Conservation (phyloP, 2,797 vertebrate species). For the Oreochromis mossambicus region DNA sequence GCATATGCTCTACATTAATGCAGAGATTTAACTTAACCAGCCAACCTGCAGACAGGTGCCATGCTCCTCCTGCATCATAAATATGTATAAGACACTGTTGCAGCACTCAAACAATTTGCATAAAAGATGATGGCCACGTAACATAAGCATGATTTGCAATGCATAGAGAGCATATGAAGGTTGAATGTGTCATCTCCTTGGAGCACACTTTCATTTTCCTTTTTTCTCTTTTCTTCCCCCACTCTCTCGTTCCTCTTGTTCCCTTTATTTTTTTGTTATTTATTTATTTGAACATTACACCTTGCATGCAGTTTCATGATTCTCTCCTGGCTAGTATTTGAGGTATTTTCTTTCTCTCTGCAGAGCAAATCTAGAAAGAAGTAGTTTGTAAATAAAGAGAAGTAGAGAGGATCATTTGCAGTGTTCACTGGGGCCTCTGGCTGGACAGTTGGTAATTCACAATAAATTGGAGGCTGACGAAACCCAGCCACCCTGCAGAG, state of each 20-base stretch:
- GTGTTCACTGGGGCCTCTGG: slow-evolving; percentile 23
- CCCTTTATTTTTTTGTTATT: neutral
- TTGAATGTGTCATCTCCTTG: slow-evolving; percentile 21
- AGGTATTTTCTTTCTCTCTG: neutral
- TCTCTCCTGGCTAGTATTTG: neutral
- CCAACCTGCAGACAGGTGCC: slow-evolving; percentile 57
- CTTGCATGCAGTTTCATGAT: neutral
- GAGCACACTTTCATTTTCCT: neutral
- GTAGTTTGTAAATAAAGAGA: slow-evolving; percentile 50
- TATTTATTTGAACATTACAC: neutral
- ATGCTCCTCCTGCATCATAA: slow-evolving; percentile 47
- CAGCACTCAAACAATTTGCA: slow-evolving; percentile 65
- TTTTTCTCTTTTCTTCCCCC: neutral
- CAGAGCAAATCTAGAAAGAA: slow-evolving; percentile 23
- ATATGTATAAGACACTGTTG: slow-evolving; percentile 61
- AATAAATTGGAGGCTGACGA: slow-evolving; percentile 52
- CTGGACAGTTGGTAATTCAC: slow-evolving; percentile 55
- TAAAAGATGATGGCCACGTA: slow-evolving; percentile 66
- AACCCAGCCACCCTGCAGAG: slow-evolving; percentile 34
- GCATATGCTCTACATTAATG: slow-evolving; percentile 58
- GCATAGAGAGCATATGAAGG: slow-evolving; percentile 54
- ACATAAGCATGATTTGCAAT: slow-evolving; percentile 62
- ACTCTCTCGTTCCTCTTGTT: neutral
- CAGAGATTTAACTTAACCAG: slow-evolving; percentile 40
- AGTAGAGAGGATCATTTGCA: slow-evolving; percentile 26